Evolutionary conservation across 2,113 vertebrate genomes (phyloP), one percentile per base, ranked within the genome.

Genomic region (Lagenorhynchus albirostris): DNA sequence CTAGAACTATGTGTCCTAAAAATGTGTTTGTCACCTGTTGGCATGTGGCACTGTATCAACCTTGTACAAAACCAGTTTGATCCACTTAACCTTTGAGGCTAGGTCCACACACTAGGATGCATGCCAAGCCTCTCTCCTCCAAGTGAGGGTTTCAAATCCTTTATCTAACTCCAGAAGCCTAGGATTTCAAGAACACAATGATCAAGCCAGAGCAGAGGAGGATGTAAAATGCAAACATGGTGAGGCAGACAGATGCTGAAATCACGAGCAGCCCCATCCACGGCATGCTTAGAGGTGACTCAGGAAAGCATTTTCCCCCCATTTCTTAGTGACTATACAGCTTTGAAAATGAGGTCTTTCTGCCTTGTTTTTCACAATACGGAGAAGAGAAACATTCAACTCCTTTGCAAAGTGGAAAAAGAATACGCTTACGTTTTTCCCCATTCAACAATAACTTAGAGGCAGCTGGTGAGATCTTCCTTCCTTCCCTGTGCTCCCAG

Each of bases 371-470:
- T 95, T 77, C 80, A 91, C 47, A 62, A 85, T 47, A 79, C 44
- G 82, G 36, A 87, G 41, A 76, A 65, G 36, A 86, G 63, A 90
- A 95, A 70, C 23, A 63, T n/a, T 80, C 33, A 63, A 89, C 31
- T 92, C 26, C 92, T 89, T 84, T 94, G 81, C 71, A 96, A 94
- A 95, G 44, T 95, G 81, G 62, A 65, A 92, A 95, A 67, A 8
- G 55, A 89, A 47, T 55, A 73, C 60, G 6, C 60, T 85, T 89
- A 81, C 60, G 67, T 84, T 95, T 96, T 80, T 89, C 88, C 90
- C 71, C 21, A 82, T 68, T 89, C 73, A 77, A 87, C 90, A 97
- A 62, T 80, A 97, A 92, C 76, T 98, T 87, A 88, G 38, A 88
- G 12, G 55, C 80, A 85, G 47, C 71, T 97, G 96, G 94, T 90